Evolutionary conservation across 1,140 invertebrate genomes (phyloP).

Genomic region (Drosophila subpulchrella): DNA sequence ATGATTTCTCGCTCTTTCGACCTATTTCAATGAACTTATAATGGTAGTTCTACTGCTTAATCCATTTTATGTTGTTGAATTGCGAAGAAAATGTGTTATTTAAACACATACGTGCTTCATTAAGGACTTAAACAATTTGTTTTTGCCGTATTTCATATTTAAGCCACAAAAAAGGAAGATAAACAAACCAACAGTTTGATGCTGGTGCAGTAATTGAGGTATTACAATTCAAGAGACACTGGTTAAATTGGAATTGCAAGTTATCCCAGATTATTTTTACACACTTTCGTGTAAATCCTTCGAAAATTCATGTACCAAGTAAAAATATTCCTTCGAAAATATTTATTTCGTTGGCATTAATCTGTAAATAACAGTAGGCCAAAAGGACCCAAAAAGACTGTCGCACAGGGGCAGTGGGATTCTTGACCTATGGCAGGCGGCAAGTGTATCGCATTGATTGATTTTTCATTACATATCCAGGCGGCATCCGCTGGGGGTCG

Average conservation of each 20-base stretch:
- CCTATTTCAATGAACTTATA: not conserved
- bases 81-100: too few species aligned
- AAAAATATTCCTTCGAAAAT: constrained; percentile 7
- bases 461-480: constrained; percentile 80
- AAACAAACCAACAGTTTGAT: too few species aligned
- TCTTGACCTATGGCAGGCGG: constrained; percentile 51
- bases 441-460: constrained; percentile 73
- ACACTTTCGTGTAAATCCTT: not conserved
- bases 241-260: not conserved
- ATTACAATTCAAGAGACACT: not conserved
- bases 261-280: not conserved
- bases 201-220: too few species aligned
- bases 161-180: not conserved
- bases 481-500: constrained; percentile 59
- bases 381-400: constrained; percentile 13
- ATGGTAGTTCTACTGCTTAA: too few species aligned
- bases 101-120: too few species aligned
- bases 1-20: not conserved
- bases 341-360: constrained; percentile 20
- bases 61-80: too few species aligned
- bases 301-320: not conserved
- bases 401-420: constrained; percentile 14
- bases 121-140: too few species aligned
- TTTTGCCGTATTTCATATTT: too few species aligned
- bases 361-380: constrained; percentile 13